phyloP scores from a whole-genome alignment of 2,113 vertebrate species.

The Ameiurus melas region DNA sequence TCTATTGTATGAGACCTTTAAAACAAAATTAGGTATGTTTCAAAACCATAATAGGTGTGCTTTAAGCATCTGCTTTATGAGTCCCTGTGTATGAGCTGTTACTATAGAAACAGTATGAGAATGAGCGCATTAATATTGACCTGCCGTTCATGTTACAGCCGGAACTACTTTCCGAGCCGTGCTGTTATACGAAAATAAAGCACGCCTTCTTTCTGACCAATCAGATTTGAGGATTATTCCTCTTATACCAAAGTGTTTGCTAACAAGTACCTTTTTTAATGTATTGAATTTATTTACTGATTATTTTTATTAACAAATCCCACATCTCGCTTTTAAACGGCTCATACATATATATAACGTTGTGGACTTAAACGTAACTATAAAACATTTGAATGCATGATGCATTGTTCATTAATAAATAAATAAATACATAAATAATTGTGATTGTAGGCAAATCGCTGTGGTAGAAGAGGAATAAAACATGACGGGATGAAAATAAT shows the following conservation, averaged over 20 bases:
- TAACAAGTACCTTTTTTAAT: not conserved
- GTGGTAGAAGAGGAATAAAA: not conserved
- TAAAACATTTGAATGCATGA: no score
- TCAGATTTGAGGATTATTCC: not conserved
- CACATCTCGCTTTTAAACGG: not conserved
- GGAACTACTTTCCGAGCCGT: not conserved
- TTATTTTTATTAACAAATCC: not conserved
- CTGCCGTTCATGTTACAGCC: not conserved
- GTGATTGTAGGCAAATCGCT: not conserved
- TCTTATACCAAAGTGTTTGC: not conserved
- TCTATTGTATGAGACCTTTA: no score
- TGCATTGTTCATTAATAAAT: no score
- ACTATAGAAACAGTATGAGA: not conserved
- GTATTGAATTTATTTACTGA: not conserved
- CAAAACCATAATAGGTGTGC: no score
- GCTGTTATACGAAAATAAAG: not conserved
- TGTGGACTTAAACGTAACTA: not conserved
- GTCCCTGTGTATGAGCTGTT: not conserved
- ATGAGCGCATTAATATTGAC: not conserved
- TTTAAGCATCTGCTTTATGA: no score
- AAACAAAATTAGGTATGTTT: no score
- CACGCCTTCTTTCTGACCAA: not conserved
- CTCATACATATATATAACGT: not conserved
- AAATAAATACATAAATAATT: not conserved
- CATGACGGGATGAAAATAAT: not conserved